phyloP scores from a whole-genome alignment of 2,113 vertebrate genomes.

The Microtus ochrogaster region DNA sequence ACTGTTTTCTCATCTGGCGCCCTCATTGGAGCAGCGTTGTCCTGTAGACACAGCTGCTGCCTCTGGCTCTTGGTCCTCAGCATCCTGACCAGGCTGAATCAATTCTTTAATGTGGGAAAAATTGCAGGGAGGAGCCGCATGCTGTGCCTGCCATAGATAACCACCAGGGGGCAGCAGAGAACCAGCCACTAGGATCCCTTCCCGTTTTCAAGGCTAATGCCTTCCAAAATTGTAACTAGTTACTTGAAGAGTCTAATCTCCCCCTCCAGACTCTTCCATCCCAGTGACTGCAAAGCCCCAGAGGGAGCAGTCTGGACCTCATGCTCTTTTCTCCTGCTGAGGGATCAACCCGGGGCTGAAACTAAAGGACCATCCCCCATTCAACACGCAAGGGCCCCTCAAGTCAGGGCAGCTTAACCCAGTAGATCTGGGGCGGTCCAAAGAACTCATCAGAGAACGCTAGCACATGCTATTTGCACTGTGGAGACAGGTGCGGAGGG shows the following conservation, averaged over 20 bases:
- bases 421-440: not conserved
- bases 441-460: not conserved
- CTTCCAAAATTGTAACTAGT: not conserved
- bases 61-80: too few relatives aligned
- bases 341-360: not conserved
- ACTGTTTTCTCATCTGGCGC: not conserved
- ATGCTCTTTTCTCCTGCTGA: not conserved
- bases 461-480: not conserved
- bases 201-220: not conserved
- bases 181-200: accelerated
- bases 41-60: not conserved
- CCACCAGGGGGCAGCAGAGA: constrained; percentile 56
- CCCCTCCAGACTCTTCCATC: not conserved
- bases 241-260: not conserved
- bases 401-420: not conserved
- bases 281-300: not conserved
- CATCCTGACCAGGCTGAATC: accelerated
- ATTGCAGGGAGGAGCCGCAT: accelerated
- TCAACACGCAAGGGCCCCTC: not conserved
- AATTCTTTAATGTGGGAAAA: not conserved
- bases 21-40: too few relatives aligned
- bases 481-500: not conserved
- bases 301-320: not conserved
- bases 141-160: not conserved
- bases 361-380: not conserved